Base-by-base conservation (phyloP, 2,888 invertebrate genomes). In the Cheilosia vernalis region DNA sequence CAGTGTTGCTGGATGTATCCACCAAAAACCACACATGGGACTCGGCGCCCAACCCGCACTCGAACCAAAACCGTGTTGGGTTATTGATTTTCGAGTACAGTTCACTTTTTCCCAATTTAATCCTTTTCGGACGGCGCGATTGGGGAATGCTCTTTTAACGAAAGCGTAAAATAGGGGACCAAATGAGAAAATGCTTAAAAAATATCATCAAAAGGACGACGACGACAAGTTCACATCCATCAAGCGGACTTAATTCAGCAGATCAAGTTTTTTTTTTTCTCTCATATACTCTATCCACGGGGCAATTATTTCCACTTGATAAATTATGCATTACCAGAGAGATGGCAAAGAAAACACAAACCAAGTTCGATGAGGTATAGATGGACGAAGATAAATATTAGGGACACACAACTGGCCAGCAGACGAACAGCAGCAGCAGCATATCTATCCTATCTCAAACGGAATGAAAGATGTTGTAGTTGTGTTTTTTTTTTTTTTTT, bases 271-370 rank as follows among this genome's bases (percentile, higher is more conserved):
- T 61, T 49, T 56, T 9, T 64, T 9, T 9, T 6, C 6, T 33
- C 5, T 27, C 5, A 27, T 5, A 5, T 6, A 2, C 37, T 4
- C 40, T 40, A 10, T 51, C 64, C 49, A 42, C 30, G 55, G 55
- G 56, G 30, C 73, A 84, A 79, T 84, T 79, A 84, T 84, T 84
- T 84, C 64, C 55, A 64, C 64, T 79, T 84, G 84, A 84, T 84
- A 84, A 79, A 84, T 84, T 84, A 84, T 79, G 84, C 79, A 84
- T 79, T 84, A 60, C 58, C 58, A 72, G 61, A 40, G 66, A 64
- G 64, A 47, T 30, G 64, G 51, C 49, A 60, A 67, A 64, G 21
- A 33, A 64, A 64, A 53, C 13, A 58, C 44, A 53, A 64, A n/a
- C 53, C 47, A 53, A 76, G 49, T 69, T 40, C 55, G 69, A 69